Evolutionary conservation across 2,888 invertebrate species (phyloP), one percentile per base, ranked within the genome.

Genomic region (Plagodis dolabraria): DNA sequence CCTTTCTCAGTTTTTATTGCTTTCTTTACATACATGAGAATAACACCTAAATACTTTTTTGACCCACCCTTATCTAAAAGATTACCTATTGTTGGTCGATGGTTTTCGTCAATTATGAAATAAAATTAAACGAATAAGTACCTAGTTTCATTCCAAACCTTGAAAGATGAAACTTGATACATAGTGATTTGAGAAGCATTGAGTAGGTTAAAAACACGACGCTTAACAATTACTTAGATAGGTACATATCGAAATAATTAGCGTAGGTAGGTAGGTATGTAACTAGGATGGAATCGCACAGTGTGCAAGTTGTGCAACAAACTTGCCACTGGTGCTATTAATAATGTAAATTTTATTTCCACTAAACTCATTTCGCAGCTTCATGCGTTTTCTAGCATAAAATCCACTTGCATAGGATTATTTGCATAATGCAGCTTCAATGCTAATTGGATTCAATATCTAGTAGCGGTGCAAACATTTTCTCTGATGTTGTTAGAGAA

Each of bases 221-320:
- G 45, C 57, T 58, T 62, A 61, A 61, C 58, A 63, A 65, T 63
- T 69, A 65, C 53, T 63, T 54, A 53, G 68, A 68, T 68, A 53
- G 68, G 66, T 68, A 64, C 68, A 68, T 66, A 64, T 40, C 40
- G 10, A 10, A 64, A 64, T 58, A 63, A 69, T 65, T 44, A 61
- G 61, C 60, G 22, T 22, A 54, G 48, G 63, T 63, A 64, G 60
- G 54, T 22, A 22, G 22, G 22, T 22, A 22, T 22, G 22, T n/a
- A n/a, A n/a, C n/a, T n/a, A n/a, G n/a, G n/a, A 22, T 22, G 22
- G 22, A 4, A 22, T 22, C 22, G 22, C 22, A 8, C 36, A 35
- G 63, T 60, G 60, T 67, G 64, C 65, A 65, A 64, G 65, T 60
- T 60, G 60, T 67, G 64, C 65, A 65, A 64, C 67, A 52, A 60